Evolutionary conservation across 2,797 vertebrate species (phyloP).

Genomic region (Otolemur crassicaudatus): DNA sequence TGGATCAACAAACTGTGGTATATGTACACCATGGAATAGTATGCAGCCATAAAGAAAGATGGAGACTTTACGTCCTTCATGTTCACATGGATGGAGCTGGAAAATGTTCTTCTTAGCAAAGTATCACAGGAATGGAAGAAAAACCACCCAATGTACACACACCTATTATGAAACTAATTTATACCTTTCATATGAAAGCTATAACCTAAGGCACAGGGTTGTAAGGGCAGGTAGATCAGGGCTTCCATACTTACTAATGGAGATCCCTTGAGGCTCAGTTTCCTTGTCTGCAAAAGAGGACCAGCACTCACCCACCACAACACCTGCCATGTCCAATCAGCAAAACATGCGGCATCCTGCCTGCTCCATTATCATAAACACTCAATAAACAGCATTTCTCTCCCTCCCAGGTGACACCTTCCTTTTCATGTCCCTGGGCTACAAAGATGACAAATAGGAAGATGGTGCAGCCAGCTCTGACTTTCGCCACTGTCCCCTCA

Average conservation of each 20-base stretch:
- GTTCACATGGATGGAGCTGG: no score
- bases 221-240: neutral
- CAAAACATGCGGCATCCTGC: neutral
- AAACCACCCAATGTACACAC: no score
- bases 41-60: no score
- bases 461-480: fast-evolving
- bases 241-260: neutral
- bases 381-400: neutral
- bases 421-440: neutral
- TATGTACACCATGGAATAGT: no score
- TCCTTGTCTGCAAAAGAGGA: neutral
- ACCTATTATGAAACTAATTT: no score
- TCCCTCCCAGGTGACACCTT: no score
- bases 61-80: no score
- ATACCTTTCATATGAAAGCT: no score
- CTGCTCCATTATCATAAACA: neutral
- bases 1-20: no score
- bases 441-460: neutral
- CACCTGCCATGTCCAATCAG: neutral
- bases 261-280: neutral
- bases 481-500: neutral
- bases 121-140: no score
- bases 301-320: neutral
- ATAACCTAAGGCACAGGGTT: neutral
- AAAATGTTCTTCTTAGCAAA: no score